Evolutionary conservation across 2,888 invertebrate genomes (phyloP).

Genomic region (Drosophila putrida): DNA sequence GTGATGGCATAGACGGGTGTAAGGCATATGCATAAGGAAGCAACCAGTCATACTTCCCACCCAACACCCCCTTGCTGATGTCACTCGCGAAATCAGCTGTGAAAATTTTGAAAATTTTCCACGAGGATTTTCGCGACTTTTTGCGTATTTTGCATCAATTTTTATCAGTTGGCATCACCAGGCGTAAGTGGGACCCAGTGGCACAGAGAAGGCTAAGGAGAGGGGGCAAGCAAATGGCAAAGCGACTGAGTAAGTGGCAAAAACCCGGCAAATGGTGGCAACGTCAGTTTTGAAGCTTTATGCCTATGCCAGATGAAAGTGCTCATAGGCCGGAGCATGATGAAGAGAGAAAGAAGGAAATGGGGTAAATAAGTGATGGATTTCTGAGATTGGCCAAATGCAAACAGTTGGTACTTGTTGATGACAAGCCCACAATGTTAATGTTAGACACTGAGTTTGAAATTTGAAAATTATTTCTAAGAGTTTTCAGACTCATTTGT

Average conservation of each 20-base stretch:
- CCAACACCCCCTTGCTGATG: slow-evolving; percentile 20
- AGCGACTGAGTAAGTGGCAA: slow-evolving; percentile 72
- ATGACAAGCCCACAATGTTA: slow-evolving; percentile 2
- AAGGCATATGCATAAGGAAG: slow-evolving; percentile 80
- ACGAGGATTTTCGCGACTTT: slow-evolving; percentile 85
- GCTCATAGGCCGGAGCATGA: slow-evolving; percentile 42
- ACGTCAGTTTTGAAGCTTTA: slow-evolving; percentile 40
- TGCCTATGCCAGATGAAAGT: slow-evolving; percentile 41
- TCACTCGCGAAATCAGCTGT: slow-evolving; percentile 85
- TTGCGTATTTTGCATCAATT: slow-evolving; percentile 83
- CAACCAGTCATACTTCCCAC: slow-evolving; percentile 55
- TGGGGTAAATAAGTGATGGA: slow-evolving; percentile 37
- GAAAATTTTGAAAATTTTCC: slow-evolving; percentile 86
- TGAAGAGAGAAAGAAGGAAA: background rate
- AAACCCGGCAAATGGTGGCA: slow-evolving; percentile 60
- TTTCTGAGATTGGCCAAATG: slow-evolving; percentile 22
- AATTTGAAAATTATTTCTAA: background rate
- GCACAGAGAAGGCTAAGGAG: slow-evolving; percentile 3
- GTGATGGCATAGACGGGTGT: slow-evolving; percentile 23
- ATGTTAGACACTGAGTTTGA: slow-evolving; percentile 3
- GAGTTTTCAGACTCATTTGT: too few species aligned
- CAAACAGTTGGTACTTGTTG: slow-evolving; percentile 41
- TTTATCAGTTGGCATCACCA: slow-evolving; percentile 74
- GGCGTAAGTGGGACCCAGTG: slow-evolving; percentile 32
- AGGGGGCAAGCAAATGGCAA: slow-evolving; percentile 62